These are phyloP conservation scores for Megaceryle alcyon DNA, from an alignment of 2,797 vertebrate genomes.

Conservation along the genomic window DNA sequence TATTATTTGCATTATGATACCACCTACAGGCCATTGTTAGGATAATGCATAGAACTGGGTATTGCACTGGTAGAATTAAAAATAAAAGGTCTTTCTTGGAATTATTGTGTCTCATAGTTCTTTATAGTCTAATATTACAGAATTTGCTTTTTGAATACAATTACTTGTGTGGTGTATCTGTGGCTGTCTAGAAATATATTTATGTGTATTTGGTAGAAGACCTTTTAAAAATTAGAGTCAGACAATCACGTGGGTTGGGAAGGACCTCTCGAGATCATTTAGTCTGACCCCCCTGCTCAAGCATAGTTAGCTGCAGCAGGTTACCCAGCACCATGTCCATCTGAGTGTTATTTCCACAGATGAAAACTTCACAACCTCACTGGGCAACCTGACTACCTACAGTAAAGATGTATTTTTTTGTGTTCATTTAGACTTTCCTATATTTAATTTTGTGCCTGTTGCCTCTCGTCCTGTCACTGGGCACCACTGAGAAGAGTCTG, in stretches of 20 bases:
- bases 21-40: neutral
- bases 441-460: neutral
- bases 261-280: neutral
- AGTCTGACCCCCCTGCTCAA: neutral
- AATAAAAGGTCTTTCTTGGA: neutral
- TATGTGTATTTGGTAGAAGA: neutral
- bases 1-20: neutral
- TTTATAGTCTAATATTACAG: neutral
- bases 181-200: neutral
- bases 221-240: neutral
- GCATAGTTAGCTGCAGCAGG: neutral
- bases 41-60: neutral
- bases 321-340: neutral
- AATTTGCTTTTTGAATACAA: neutral
- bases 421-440: neutral
- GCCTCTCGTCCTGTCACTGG: neutral
- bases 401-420: neutral
- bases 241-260: neutral
- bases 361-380: neutral
- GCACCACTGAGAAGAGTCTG: neutral
- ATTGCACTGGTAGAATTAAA: neutral
- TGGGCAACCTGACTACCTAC: neutral
- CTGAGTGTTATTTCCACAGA: neutral
- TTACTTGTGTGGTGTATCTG: neutral
- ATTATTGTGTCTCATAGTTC: neutral